phyloP scores from a whole-genome alignment of 2,888 invertebrate species.

The Pomacea canaliculata region DNA sequence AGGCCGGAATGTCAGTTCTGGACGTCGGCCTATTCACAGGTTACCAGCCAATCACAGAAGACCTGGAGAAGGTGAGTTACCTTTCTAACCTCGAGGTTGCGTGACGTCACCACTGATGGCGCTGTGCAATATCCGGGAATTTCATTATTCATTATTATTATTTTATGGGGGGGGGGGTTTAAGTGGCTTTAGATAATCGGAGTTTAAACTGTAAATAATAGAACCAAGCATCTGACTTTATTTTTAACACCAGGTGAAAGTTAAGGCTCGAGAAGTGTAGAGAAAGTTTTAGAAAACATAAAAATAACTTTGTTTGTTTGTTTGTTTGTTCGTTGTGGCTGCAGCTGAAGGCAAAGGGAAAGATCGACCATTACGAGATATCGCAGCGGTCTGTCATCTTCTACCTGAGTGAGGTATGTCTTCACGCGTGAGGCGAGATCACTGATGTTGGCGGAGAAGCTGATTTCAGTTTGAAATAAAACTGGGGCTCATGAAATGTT shows the following conservation, averaged over 20 bases:
- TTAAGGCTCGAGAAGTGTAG: too few relatives aligned
- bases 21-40: constrained; percentile 54
- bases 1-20: constrained; percentile 52
- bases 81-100: background rate
- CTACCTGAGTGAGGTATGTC: constrained; percentile 45
- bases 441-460: too few relatives aligned
- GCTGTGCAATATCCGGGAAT: background rate
- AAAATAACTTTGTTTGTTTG: too few relatives aligned
- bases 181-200: too few relatives aligned
- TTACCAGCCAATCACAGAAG: constrained; percentile 42
- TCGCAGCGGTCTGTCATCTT: constrained; percentile 49
- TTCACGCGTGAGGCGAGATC: background rate
- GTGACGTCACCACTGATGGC: background rate
- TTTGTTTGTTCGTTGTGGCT: background rate
- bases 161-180: too few relatives aligned
- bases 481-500: too few relatives aligned
- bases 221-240: too few relatives aligned
- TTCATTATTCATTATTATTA: too few relatives aligned
- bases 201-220: too few relatives aligned
- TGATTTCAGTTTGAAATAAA: too few relatives aligned
- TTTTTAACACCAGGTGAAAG: too few relatives aligned
- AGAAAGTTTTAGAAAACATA: too few relatives aligned
- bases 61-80: constrained; percentile 43
- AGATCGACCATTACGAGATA: constrained; percentile 44
- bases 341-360: constrained; percentile 38